These are phyloP conservation scores for Rhagophthalmus giganteus DNA, from an alignment of 2,888 invertebrate species.

Conservation along the genomic window DNA sequence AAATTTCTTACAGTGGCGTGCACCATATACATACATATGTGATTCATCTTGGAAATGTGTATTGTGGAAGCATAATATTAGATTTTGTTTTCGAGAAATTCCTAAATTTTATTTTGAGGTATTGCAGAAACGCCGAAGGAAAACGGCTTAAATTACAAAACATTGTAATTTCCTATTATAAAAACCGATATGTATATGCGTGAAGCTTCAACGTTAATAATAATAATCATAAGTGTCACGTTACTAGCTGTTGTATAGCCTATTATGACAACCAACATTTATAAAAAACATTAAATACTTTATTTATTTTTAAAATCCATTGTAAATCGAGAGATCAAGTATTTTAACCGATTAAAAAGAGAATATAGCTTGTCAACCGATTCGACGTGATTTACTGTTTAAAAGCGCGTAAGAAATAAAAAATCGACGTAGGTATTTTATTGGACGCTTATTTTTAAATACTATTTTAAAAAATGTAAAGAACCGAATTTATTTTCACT, in stretches of 20 bases:
- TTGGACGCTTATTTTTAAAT: no score
- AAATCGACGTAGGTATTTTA: no score
- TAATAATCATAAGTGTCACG: not conserved
- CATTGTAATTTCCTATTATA: no score
- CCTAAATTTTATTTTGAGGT: no score
- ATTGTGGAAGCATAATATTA: not conserved
- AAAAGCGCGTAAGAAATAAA: no score
- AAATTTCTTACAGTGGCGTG: constrained; percentile 34
- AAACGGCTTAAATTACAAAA: no score
- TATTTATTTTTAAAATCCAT: not conserved
- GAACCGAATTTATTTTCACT: no score
- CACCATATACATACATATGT: constrained; percentile 7
- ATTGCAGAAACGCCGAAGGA: no score
- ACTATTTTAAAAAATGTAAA: no score
- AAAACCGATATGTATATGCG: no score
- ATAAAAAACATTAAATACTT: not conserved
- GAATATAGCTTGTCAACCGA: not conserved
- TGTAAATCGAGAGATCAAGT: not conserved
- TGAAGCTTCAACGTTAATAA: not conserved
- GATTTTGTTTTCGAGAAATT: constrained; percentile 1
- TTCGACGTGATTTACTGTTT: not conserved
- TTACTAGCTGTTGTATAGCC: not conserved
- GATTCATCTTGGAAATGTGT: constrained; percentile 8
- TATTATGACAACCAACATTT: not conserved
- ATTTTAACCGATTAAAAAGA: not conserved